Percentiles rank a stretch among this genome's conserved stretches.
Conservation (phyloP, 2,888 invertebrate genomes). For the Subacronicta megacephala region DNA sequence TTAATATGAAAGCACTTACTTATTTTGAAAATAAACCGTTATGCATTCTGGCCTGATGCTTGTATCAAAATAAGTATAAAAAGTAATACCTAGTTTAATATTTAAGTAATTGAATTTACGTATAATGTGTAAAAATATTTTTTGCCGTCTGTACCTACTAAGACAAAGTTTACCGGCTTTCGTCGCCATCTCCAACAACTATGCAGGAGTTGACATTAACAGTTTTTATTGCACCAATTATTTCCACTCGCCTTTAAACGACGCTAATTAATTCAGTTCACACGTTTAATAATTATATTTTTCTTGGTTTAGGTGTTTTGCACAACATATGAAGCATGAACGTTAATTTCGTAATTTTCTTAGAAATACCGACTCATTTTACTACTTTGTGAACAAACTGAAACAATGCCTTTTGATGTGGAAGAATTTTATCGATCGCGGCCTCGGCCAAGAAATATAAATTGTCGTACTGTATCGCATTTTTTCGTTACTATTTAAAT, state of each 20-base stretch:
- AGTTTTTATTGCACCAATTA: conserved; percentile 64
- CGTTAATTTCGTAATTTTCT: conserved; percentile 29
- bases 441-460: conserved; percentile 12
- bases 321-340: conserved; percentile 14
- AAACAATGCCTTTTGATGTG: conserved; percentile 34
- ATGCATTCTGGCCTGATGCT: too few relatives aligned
- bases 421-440: conserved; percentile 25
- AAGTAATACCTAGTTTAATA: too few relatives aligned
- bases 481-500: conserved; percentile 1
- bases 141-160: not conserved
- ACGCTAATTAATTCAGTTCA: conserved; percentile 66
- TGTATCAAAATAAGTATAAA: too few relatives aligned
- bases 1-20: not conserved
- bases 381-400: conserved; percentile 23
- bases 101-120: too few relatives aligned
- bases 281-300: conserved; percentile 57
- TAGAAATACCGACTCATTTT: conserved; percentile 27
- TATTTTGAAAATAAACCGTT: too few relatives aligned
- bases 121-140: not conserved
- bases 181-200: conserved; percentile 19
- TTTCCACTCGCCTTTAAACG: conserved; percentile 58
- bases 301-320: conserved; percentile 37
- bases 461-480: conserved; percentile 11
- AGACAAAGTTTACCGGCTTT: conserved; percentile 10
- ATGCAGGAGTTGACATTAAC: conserved; percentile 51